Conservation (phyloP, 2,888 invertebrate species). For the Euphydryas editha region DNA sequence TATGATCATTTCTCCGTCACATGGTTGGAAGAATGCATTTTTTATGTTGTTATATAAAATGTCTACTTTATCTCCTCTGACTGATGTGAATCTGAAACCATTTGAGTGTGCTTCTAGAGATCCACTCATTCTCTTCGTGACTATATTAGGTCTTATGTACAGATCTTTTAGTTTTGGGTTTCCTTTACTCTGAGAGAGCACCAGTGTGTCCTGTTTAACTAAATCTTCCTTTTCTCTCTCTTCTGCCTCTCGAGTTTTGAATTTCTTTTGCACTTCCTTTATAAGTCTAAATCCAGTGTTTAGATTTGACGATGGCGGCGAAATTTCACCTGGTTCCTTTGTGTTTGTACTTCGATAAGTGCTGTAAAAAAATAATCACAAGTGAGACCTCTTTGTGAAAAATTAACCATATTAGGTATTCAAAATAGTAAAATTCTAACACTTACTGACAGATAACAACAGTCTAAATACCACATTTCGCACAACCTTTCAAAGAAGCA, state of each 20-base stretch:
- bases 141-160: constrained; percentile 99
- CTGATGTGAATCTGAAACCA: constrained; percentile 98
- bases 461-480: no score
- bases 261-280: constrained; percentile 99
- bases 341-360: constrained; percentile 98
- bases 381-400: neutral
- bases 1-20: constrained; percentile 99
- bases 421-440: no score
- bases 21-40: constrained; percentile 99
- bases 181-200: constrained; percentile 97
- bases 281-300: constrained; percentile 98
- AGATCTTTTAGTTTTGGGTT: constrained; percentile 99
- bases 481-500: neutral
- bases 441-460: no score
- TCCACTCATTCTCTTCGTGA: constrained; percentile 97
- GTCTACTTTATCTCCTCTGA: constrained; percentile 99
- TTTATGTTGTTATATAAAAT: constrained; percentile 99
- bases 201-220: constrained; percentile 98
- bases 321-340: constrained; percentile 97
- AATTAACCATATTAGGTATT: neutral
- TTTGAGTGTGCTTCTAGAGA: constrained; percentile 97
- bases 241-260: constrained; percentile 98
- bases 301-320: constrained; percentile 96
- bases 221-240: constrained; percentile 99
- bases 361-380: constrained; percentile 66